phyloP scores from a whole-genome alignment of 1,140 invertebrate species.

The Magallana ariakensis region DNA sequence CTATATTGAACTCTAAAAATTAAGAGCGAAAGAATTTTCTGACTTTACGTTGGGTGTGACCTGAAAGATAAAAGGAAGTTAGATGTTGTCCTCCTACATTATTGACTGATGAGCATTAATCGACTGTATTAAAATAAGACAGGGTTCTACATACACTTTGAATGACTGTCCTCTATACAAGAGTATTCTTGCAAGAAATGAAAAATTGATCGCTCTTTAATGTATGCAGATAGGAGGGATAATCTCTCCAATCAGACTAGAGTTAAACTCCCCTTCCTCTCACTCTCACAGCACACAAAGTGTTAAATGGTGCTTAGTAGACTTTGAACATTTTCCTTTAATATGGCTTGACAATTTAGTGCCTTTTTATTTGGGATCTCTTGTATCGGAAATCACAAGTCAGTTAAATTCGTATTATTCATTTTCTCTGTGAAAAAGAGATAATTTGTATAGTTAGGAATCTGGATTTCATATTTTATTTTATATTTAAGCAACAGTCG shows the following conservation, averaged over 20 bases:
- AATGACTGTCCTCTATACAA: neutral
- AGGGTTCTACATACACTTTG: neutral
- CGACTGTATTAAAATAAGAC: too few species aligned
- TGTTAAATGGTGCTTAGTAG: neutral
- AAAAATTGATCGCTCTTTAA: neutral
- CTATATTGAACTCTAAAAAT: too few species aligned
- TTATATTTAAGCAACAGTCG: neutral
- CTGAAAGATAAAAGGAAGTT: too few species aligned
- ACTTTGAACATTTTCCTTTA: slow-evolving; percentile 31
- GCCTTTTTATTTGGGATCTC: neutral
- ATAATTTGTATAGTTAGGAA: neutral
- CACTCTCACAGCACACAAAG: neutral
- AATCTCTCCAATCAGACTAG: neutral
- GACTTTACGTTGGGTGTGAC: too few species aligned
- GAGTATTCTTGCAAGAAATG: slow-evolving; percentile 24
- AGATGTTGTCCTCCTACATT: too few species aligned
- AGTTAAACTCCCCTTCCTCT: neutral
- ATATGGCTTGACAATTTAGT: slow-evolving; percentile 29
- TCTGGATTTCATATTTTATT: slow-evolving; percentile 29
- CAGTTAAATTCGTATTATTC: neutral
- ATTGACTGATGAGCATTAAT: too few species aligned
- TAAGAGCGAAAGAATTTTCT: too few species aligned
- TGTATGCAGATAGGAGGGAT: neutral
- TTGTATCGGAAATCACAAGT: neutral
- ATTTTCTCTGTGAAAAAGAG: neutral